Base-by-base conservation (phyloP, 2,888 invertebrate species). In the Machimus rusticus region DNA sequence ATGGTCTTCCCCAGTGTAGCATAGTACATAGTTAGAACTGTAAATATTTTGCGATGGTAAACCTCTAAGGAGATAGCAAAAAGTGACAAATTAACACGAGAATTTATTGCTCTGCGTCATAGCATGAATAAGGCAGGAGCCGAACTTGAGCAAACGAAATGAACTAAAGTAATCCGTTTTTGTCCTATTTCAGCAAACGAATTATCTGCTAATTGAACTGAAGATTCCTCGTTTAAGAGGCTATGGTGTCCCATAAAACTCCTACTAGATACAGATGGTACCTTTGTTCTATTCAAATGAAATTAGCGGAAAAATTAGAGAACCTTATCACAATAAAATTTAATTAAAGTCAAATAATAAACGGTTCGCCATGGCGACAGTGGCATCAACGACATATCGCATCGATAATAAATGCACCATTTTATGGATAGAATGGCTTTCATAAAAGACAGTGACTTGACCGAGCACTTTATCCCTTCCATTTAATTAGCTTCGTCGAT, bases 41-140 rank as follows among this genome's bases (percentile, higher is more conserved):
- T 74, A 87, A 86, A 74, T 78, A 78, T 86, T 87, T 82, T 77
- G 55, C 57, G 74, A 43, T 82, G 79, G 82, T 16, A 84, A 87
- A 39, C 82, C 87, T 76, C 87, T 79, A 85, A 87, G 84, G 87
- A 88, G 55, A 87, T 87, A 79, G 84, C 87, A 88, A 88, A 88
- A 88, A 88, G 87, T 88, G 88, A 88, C 87, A 88, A 87, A 88
- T 87, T 88, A 88, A 87, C 88, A 87, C 86, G 87, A 86, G 51
- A 88, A 88, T 87, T 88, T 87, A 88, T 87, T 86, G 85, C 86
- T 82, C 34, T 87, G 87, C 84, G 87, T 87, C 87, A 88, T 86
- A 82, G 86, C 86, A 86, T 55, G 77, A 84, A 84, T 34, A 74
- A 74, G 57, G 37, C 34, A 57, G 55, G n/a, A 37, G 57, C 19